Base-by-base conservation (phyloP, 2,888 invertebrate genomes). In the Macaria notata region DNA sequence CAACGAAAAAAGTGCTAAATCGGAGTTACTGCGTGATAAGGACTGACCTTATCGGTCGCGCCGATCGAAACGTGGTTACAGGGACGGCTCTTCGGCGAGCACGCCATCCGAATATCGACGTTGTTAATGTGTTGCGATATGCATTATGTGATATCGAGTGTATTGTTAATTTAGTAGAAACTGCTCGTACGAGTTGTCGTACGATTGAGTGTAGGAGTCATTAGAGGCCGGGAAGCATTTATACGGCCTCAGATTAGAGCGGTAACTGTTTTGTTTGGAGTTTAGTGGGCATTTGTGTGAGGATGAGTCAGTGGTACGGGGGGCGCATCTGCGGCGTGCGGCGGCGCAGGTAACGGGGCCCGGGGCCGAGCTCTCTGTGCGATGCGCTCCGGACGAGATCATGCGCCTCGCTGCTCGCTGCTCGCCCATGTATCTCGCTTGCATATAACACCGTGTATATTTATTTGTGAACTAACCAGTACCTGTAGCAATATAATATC, bases 1-100 rank as follows among this genome's bases (percentile, higher is more conserved):
- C 46, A 86, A 76, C 67, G 92, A 90, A 78, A 92, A 91, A 80
- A 87, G 92, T 86, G 92, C 92, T 70, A 92, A 92, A 70, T 91
- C 92, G 71, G 89, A 91, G 72, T 82, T 92, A 68, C 76, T 92
- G 59, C 88, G 90, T 70, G 91, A 91, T 79, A 91, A 91, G 84
- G 91, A 91, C 78, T 91, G 91, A 91, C 80, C 76, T 69, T 70
- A 68, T 63, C 62, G 71, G 59, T 69, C 66, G 59, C 64, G 64
- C 76, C 75, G 73, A 73, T 78, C 76, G 73, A 77, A 70, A 75
- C 75, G 77, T 80, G 83, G 75, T 79, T 74, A 78, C 70, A 73
- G 77, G 80, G 83, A 87, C 84, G 79, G 74, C 75, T 78, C 67
- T 63, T 75, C 74, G 70, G 68, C 71, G 74, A 69, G 71, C 71